Base-by-base conservation (phyloP, 2,888 invertebrate species). In the Pomacea canaliculata region DNA sequence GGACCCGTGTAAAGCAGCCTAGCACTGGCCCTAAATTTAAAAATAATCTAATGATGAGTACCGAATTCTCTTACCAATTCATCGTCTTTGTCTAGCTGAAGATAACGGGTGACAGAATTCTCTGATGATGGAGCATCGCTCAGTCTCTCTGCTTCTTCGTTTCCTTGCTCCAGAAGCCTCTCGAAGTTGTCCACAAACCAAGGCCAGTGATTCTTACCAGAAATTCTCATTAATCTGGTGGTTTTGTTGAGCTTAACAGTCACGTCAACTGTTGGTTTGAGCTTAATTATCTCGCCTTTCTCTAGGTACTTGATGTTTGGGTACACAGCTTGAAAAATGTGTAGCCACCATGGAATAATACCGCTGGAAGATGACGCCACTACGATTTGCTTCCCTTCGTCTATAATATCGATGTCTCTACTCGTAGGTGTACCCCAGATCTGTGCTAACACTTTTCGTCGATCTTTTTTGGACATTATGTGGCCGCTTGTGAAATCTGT, bases 181-280 rank as follows among this genome's bases (percentile, higher is more conserved):
- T 83, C 84, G 76, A 89, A 88, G 67, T 86, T 86, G 69, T 87
- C 85, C 12, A 87, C 84, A 79, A 89, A 83, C 89, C 89, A 89
- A 1, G 82, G 81, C 85, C 87, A 85, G 79, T 88, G 88, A 71
- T 86, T 83, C 70, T 86, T 86, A 10, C 89, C 89, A 18, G 82
- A 80, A 4, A 88, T 82, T 73, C 84, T 85, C 85, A 88, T 81
- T 1, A 86, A 83, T 8, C 85, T 83, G 5, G 84, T 85, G 19
- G 84, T 79, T 75, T 86, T 87, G 78, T 88, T 88, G 16, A 89
- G 79, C 72, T 87, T 87, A 19, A 89, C 74, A 7, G 84, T 84
- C 51, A 89, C 87, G 12, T 83, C 85, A 10, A 81, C 76, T 10
- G 82, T 84, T 0, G 86, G 86, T 67, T 84, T 85, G 16, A 87